A percentile compares a stretch with the other conserved stretches of the same genome.
phyloP scores from a whole-genome alignment of 2,888 invertebrate species.

The Mongoloraphidia duomilia region DNA sequence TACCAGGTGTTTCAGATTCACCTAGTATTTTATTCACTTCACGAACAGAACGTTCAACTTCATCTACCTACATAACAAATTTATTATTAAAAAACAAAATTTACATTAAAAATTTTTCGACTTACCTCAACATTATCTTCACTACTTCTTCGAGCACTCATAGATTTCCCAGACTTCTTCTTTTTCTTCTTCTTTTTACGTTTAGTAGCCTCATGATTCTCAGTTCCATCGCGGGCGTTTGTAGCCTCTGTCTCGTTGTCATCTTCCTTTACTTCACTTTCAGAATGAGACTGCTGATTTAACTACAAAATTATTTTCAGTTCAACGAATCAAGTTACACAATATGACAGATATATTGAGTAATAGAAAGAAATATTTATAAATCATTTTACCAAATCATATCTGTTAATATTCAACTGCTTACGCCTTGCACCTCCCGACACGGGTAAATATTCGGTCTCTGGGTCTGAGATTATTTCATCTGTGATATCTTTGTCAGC shows the following conservation, averaged over 20 bases:
- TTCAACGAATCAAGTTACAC: not conserved
- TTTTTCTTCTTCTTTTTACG: conserved; percentile 50
- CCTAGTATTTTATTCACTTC: conserved; percentile 54
- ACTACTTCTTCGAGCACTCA: conserved; percentile 38
- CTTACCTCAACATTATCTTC: conserved; percentile 48
- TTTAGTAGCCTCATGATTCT: conserved; percentile 33
- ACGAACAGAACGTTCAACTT: conserved; percentile 48
- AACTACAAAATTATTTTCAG: conserved; percentile 29
- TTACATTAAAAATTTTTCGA: conserved; percentile 10
- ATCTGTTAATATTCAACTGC: conserved; percentile 48
- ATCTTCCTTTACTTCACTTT: conserved; percentile 54
- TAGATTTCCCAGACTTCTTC: conserved; percentile 40
- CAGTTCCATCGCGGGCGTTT: conserved; percentile 33
- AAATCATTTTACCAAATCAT: conserved; percentile 47
- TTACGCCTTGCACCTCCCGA: conserved; percentile 38
- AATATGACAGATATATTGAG: not conserved
- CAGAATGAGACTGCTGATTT: conserved; percentile 50
- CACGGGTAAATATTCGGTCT: conserved; percentile 33
- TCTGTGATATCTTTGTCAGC: conserved; percentile 38
- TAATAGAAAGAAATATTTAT: conserved; percentile 1
- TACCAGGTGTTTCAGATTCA: conserved; percentile 28
- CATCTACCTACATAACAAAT: conserved; percentile 34
- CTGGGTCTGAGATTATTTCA: conserved; percentile 35
- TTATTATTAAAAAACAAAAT: conserved; percentile 1
- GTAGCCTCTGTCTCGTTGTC: conserved; percentile 48